Percentiles rank a stretch among this genome's conserved stretches.
Evolutionary conservation across 2,113 vertebrate genomes (phyloP).

Genomic region (Pholis gunnellus): DNA sequence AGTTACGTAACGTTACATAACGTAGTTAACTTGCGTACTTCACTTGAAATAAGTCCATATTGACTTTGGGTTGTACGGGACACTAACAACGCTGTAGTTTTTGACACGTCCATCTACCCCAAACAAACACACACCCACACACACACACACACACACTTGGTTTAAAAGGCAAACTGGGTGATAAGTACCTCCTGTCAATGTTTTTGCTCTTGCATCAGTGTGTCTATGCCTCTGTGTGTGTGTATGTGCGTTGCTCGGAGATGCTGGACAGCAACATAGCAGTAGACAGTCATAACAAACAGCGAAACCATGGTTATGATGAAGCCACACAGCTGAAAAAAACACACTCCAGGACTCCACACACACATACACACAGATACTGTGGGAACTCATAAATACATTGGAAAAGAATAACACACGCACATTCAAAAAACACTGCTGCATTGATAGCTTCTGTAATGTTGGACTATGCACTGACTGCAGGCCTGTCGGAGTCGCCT

Average conservation of each 20-base stretch:
- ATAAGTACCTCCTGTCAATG: constrained; percentile 1
- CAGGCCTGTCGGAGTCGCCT: neutral
- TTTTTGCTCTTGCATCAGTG: constrained; percentile 22
- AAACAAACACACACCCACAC: neutral
- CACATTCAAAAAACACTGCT: constrained; percentile 16
- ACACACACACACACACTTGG: neutral
- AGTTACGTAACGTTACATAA: no score
- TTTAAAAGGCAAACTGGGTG: neutral
- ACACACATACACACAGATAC: neutral
- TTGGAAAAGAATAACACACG: neutral
- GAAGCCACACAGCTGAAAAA: constrained; percentile 10
- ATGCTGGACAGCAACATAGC: constrained; percentile 30
- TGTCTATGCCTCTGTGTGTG: neutral
- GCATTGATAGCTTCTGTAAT: neutral
- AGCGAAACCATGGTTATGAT: constrained; percentile 62
- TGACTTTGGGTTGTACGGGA: no score
- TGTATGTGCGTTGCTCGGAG: constrained; percentile 16
- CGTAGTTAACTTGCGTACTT: no score
- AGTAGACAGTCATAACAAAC: constrained; percentile 52
- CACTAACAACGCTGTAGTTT: no score
- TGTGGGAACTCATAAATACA: neutral
- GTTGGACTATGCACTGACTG: neutral
- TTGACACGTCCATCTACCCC: no score
- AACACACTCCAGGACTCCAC: constrained; percentile 22
- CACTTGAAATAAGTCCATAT: no score